Percentiles rank a stretch among this genome's conserved stretches.
These are phyloP conservation scores for Fringilla coelebs DNA, from an alignment of 2,797 vertebrate species.

Conservation along the genomic window DNA sequence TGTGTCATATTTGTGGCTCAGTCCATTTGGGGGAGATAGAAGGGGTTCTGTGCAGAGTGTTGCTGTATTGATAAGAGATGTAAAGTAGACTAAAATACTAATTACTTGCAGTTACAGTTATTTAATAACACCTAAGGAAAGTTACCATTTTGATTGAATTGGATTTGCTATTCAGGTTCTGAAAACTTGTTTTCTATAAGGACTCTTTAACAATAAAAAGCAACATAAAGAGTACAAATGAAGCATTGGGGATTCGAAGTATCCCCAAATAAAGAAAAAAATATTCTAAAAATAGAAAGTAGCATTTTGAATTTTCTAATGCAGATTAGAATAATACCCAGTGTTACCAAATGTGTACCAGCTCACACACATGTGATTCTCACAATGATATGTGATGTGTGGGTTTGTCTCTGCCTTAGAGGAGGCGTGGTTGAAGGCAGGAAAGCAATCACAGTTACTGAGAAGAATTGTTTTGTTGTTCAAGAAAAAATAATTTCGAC, in stretches of 20 bases:
- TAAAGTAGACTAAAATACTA: slow-evolving; percentile 43
- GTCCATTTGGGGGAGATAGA: background rate
- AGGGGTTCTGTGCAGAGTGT: background rate
- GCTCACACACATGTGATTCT: background rate
- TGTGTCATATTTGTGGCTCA: background rate
- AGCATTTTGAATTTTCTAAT: background rate
- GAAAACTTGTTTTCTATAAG: background rate
- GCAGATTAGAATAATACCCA: background rate
- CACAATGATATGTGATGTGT: background rate
- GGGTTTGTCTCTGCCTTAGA: background rate
- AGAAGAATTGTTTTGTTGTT: background rate
- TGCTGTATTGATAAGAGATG: slow-evolving; percentile 10
- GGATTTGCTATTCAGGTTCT: background rate
- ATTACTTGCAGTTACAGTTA: background rate
- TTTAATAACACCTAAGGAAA: slow-evolving; percentile 19
- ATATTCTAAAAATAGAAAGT: background rate
- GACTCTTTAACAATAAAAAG: background rate
- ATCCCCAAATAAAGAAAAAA: background rate
- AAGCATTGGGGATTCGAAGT: background rate
- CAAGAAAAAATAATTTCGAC: background rate
- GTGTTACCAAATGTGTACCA: background rate
- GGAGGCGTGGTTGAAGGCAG: background rate
- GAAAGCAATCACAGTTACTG: background rate
- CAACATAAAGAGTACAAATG: background rate
- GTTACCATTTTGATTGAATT: background rate